Evolutionary conservation across 2,888 invertebrate genomes (phyloP).

Genomic region (Sarcophaga subvicina): DNA sequence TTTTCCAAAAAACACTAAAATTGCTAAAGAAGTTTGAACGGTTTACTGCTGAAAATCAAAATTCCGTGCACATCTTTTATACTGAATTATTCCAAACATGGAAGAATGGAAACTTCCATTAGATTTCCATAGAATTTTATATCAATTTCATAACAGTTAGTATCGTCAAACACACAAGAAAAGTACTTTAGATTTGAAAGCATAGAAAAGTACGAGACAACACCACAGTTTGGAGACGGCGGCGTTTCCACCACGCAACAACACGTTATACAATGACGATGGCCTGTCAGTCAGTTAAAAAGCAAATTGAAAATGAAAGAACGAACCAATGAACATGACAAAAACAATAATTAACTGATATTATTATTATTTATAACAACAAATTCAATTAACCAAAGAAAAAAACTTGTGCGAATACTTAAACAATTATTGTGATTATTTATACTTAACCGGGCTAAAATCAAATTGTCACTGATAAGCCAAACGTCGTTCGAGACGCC

Average conservation of each 20-base stretch:
- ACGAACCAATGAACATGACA: neutral
- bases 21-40: neutral
- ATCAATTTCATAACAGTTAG: neutral
- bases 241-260: neutral
- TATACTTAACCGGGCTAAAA: conserved; percentile 9
- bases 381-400: neutral
- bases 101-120: conserved; percentile 28
- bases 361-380: neutral
- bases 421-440: conserved; percentile 7
- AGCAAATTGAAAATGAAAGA: conserved; percentile 7
- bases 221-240: conserved; percentile 50
- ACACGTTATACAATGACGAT: conserved; percentile 19
- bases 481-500: neutral
- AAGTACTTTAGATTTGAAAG: conserved; percentile 18
- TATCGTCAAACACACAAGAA: neutral
- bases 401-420: neutral
- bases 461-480: conserved; percentile 17
- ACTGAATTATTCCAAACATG: neutral
- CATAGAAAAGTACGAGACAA: conserved; percentile 60
- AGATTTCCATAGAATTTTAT: neutral
- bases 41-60: neutral
- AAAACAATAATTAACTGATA: conserved; percentile 9
- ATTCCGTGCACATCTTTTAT: conserved; percentile 15
- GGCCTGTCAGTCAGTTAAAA: conserved; percentile 6
- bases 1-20: too few species aligned